Conservation (phyloP, 1,140 invertebrate genomes). For the Rhagoletis zephyria region DNA sequence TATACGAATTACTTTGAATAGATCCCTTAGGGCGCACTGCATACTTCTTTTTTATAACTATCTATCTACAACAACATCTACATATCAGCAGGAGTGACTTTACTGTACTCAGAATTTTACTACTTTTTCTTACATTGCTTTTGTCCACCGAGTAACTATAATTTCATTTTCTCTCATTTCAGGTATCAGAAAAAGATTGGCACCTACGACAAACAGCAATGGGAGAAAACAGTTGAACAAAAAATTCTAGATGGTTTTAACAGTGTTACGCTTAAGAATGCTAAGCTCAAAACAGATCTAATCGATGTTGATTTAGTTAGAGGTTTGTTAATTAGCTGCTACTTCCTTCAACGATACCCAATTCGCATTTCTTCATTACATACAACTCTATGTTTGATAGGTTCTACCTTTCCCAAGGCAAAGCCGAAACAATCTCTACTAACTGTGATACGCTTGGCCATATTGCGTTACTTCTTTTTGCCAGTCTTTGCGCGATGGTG, state of each 20-base stretch:
- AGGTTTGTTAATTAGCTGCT: conserved; percentile 74
- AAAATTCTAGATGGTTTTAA: conserved; percentile 87
- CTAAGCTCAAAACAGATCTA: conserved; percentile 90
- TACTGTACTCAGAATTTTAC: no score
- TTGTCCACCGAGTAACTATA: no score
- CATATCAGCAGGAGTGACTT: no score
- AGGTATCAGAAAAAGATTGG: conserved; percentile 96
- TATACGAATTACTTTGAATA: no score
- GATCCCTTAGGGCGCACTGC: no score
- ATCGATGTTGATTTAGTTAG: conserved; percentile 96
- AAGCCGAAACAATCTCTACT: conserved; percentile 91
- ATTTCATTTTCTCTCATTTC: conserved; percentile 57
- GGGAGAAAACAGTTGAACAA: conserved; percentile 94
- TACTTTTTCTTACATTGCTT: no score
- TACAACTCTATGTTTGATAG: conserved; percentile 73
- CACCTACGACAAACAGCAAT: conserved; percentile 95
- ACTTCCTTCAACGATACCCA: neutral
- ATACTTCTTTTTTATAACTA: no score
- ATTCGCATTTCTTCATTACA: neutral
- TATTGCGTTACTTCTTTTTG: conserved; percentile 85
- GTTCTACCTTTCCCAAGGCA: conserved; percentile 93
- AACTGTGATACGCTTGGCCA: conserved; percentile 85
- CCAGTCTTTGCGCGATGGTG: conserved; percentile 90
- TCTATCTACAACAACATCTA: no score
- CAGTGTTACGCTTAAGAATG: conserved; percentile 87